These are phyloP conservation scores for Andrena praecox DNA, from an alignment of 2,888 invertebrate genomes.

Conservation along the genomic window DNA sequence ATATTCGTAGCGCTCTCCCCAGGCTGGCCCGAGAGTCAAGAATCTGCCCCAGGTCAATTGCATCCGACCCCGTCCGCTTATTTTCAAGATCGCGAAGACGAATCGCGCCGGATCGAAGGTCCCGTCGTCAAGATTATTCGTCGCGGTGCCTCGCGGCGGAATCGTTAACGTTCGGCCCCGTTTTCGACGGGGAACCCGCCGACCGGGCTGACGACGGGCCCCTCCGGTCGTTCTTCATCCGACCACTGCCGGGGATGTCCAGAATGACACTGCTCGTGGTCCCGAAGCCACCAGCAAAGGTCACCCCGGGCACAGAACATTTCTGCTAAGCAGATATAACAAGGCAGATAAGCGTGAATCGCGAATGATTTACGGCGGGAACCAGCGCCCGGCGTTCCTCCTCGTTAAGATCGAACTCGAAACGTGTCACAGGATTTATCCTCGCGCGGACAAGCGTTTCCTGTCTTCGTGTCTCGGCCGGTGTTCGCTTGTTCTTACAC, in stretches of 20 bases:
- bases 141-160: constrained; percentile 5
- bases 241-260: constrained; percentile 28
- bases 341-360: constrained; percentile 68
- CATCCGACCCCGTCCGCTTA: not conserved
- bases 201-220: not conserved
- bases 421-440: constrained; percentile 53
- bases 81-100: constrained; percentile 16
- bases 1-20: no score
- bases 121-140: constrained; percentile 17
- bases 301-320: constrained; percentile 48
- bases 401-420: constrained; percentile 67
- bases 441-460: constrained; percentile 35
- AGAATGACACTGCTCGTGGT: constrained; percentile 33
- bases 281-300: constrained; percentile 46
- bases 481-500: constrained; percentile 4
- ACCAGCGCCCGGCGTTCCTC: constrained; percentile 58
- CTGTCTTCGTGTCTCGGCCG: constrained; percentile 33
- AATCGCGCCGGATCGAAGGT: constrained; percentile 38
- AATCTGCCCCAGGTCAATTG: not conserved
- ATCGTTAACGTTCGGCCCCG: constrained; percentile 31
- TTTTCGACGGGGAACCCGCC: constrained; percentile 1
- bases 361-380: constrained; percentile 69
- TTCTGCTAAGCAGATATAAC: constrained; percentile 67
- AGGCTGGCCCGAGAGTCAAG: not conserved
- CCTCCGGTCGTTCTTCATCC: constrained; percentile 39